phyloP scores from a whole-genome alignment of 2,888 invertebrate species.

The Synergus gifuensis region DNA sequence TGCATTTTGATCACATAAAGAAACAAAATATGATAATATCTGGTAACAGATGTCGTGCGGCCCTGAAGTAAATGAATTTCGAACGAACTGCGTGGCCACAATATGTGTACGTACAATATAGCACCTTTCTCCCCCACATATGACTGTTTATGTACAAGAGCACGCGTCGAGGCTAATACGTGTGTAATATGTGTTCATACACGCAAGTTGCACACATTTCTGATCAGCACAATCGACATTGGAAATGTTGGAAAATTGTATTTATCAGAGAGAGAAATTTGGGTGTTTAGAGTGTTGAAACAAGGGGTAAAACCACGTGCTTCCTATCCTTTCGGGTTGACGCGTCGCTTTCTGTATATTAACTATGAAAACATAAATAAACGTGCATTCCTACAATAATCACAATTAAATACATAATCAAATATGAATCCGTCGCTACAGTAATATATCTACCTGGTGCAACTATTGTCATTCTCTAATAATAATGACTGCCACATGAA shows the following conservation, averaged over 20 bases:
- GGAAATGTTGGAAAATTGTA: background rate
- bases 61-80: constrained; percentile 49
- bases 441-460: background rate
- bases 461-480: too few species aligned
- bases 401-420: too few species aligned
- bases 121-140: constrained; percentile 44
- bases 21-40: constrained; percentile 43
- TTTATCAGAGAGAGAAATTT: too few species aligned
- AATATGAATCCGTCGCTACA: too few species aligned
- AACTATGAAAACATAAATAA: too few species aligned
- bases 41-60: constrained; percentile 49
- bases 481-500: too few species aligned
- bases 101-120: constrained; percentile 41
- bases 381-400: too few species aligned
- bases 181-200: constrained; percentile 47
- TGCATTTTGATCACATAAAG: constrained; percentile 4
- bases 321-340: too few species aligned
- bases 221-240: constrained; percentile 45
- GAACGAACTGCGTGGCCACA: constrained; percentile 44
- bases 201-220: constrained; percentile 21
- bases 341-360: too few species aligned
- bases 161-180: constrained; percentile 46
- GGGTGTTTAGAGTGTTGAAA: too few species aligned
- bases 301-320: too few species aligned
- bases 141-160: constrained; percentile 49